phyloP scores from a whole-genome alignment of 2,888 invertebrate species.

The Ectropis crepuscularia region DNA sequence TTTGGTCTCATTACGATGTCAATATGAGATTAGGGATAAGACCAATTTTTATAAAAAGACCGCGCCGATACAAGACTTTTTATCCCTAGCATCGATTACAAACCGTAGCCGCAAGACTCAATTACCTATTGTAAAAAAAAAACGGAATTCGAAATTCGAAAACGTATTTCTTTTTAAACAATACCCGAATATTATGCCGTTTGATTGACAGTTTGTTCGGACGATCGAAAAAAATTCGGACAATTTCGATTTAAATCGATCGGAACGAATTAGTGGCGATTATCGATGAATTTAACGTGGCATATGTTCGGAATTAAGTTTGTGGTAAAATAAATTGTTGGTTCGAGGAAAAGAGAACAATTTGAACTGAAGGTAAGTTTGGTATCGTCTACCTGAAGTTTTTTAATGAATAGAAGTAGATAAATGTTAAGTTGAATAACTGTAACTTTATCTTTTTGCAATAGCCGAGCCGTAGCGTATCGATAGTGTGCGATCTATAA shows the following conservation, averaged over 20 bases:
- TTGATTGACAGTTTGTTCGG: conserved; percentile 73
- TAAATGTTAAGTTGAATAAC: no score
- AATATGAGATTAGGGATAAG: conserved; percentile 84
- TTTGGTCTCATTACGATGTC: conserved; percentile 82
- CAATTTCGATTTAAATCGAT: conserved; percentile 47
- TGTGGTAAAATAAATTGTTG: conserved; percentile 45
- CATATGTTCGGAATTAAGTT: conserved; percentile 72
- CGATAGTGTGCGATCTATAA: no score
- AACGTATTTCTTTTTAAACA: conserved; percentile 49
- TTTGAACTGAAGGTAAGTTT: not conserved
- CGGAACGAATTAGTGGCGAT: conserved; percentile 79
- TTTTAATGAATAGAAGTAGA: no score
- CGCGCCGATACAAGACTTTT: conserved; percentile 38
- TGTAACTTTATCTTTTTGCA: no score
- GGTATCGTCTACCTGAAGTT: no score
- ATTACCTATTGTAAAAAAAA: conserved; percentile 48
- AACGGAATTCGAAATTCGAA: conserved; percentile 56
- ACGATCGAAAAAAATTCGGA: conserved; percentile 43
- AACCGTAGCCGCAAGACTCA: conserved; percentile 41
- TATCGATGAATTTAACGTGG: conserved; percentile 76
- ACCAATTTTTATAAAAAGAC: conserved; percentile 72
- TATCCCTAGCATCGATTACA: conserved; percentile 41
- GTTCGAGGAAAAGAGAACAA: conserved; percentile 35
- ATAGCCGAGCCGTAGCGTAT: no score
- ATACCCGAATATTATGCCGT: conserved; percentile 70